These are phyloP conservation scores for Epizoanthus scotinus DNA, from an alignment of 92 coral and sea anemone genomes.

Conservation along the genomic window DNA sequence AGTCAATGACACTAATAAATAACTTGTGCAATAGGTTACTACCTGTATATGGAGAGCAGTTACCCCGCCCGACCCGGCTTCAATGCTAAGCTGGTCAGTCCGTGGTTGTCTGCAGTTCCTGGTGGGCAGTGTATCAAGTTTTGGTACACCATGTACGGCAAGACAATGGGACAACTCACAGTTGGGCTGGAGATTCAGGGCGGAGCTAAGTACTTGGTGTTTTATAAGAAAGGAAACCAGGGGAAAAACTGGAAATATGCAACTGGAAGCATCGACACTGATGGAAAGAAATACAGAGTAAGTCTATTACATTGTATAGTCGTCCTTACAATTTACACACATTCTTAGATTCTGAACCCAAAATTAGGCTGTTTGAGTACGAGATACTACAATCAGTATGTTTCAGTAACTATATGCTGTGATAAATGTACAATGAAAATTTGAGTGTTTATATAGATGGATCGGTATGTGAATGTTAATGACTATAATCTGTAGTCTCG, in stretches of 20 bases:
- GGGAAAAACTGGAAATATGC: slow-evolving; percentile 73
- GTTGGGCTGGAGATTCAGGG: slow-evolving; percentile 50
- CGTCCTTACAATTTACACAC: too few species aligned
- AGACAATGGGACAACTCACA: too few species aligned
- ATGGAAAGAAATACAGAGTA: slow-evolving; percentile 61
- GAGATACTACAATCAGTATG: too few species aligned
- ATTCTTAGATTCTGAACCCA: too few species aligned
- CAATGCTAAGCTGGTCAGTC: slow-evolving; percentile 63
- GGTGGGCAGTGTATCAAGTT: slow-evolving; percentile 83
- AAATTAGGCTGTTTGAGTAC: too few species aligned
- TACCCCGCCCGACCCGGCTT: slow-evolving; percentile 25
- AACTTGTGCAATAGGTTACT: slow-evolving; percentile 53
- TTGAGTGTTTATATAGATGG: too few species aligned
- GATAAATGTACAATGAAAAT: too few species aligned
- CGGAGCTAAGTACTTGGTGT: slow-evolving; percentile 38
- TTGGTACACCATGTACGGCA: slow-evolving; percentile 87
- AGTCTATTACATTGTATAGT: neutral
- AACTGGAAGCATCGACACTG: slow-evolving; percentile 61
- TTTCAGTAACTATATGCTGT: too few species aligned
- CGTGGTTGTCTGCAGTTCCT: slow-evolving; percentile 51
- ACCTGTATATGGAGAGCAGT: slow-evolving; percentile 82
- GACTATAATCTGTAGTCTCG: too few species aligned
- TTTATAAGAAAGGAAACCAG: slow-evolving; percentile 76
- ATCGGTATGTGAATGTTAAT: too few species aligned
- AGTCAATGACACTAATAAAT: too few species aligned